A percentile compares a stretch with the other conserved stretches of the same genome.
These are phyloP conservation scores for Apostichopus japonicus DNA, from an alignment of 35 echinoderm and acorn worm species.

Conservation along the genomic window DNA sequence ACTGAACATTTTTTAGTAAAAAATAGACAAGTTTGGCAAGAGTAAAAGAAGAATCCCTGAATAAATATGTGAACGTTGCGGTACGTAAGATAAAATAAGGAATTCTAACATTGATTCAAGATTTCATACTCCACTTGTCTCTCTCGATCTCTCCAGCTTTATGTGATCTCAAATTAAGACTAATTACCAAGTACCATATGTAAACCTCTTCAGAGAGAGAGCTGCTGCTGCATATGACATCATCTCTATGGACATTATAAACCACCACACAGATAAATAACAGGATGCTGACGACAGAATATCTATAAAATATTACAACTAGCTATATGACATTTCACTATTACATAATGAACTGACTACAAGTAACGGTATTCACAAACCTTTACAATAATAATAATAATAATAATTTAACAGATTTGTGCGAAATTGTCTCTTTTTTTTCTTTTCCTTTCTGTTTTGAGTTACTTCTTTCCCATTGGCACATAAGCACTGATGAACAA, in stretches of 20 bases:
- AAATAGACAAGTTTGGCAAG: slow-evolving; percentile 25
- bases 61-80: slow-evolving; percentile 1
- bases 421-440: neutral
- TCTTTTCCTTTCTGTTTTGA: neutral
- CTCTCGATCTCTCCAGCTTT: too few relatives aligned
- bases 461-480: neutral
- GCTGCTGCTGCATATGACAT: too few relatives aligned
- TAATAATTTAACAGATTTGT: neutral
- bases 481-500: neutral
- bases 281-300: neutral
- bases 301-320: neutral
- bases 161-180: too few relatives aligned
- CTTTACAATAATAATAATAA: neutral
- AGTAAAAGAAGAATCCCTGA: slow-evolving; percentile 40
- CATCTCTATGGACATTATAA: neutral
- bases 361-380: neutral
- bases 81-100: neutral
- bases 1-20: neutral
- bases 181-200: too few relatives aligned
- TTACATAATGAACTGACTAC: neutral
- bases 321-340: neutral
- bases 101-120: too few relatives aligned
- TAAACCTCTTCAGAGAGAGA: too few relatives aligned
- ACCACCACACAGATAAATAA: too few relatives aligned
- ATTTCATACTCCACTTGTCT: too few relatives aligned